Evolutionary conservation across 2,888 invertebrate species (phyloP).

Genomic region (Physocephala rufipes): DNA sequence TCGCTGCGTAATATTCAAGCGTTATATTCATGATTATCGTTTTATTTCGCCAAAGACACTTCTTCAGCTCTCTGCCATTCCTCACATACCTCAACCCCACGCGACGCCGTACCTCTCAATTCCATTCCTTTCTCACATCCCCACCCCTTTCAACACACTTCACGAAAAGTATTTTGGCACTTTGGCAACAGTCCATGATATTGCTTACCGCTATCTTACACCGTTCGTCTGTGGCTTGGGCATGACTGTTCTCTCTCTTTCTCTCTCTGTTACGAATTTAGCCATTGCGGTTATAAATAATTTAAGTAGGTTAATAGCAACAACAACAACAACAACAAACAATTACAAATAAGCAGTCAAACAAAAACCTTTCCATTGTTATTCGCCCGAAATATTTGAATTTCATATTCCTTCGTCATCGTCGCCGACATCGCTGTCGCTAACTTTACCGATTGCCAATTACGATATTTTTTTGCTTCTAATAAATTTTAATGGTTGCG

Average conservation of each 20-base stretch:
- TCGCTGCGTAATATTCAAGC: neutral
- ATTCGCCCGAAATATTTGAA: neutral
- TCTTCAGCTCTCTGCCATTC: neutral
- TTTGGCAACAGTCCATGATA: neutral
- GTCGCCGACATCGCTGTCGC: neutral
- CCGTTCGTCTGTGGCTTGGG: constrained; percentile 2
- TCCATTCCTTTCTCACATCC: neutral
- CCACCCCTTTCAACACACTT: neutral
- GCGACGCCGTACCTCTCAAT: neutral
- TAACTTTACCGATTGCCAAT: constrained; percentile 6
- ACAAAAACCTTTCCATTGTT: neutral
- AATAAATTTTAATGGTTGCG: neutral
- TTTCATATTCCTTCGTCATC: constrained; percentile 6
- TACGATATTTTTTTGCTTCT: constrained; percentile 9
- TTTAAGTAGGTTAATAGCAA: constrained; percentile 49
- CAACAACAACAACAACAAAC: constrained; percentile 36
- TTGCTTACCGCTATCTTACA: neutral
- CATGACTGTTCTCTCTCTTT: constrained; percentile 7
- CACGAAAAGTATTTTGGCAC: neutral
- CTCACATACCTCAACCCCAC: neutral
- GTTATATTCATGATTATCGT: too few species aligned
- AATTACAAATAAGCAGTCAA: neutral
- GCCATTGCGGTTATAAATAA: constrained; percentile 43
- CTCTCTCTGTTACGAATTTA: constrained; percentile 19
- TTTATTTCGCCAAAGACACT: too few species aligned